phyloP scores from a whole-genome alignment of 2,797 vertebrate genomes.

The Pempheris klunzingeri region DNA sequence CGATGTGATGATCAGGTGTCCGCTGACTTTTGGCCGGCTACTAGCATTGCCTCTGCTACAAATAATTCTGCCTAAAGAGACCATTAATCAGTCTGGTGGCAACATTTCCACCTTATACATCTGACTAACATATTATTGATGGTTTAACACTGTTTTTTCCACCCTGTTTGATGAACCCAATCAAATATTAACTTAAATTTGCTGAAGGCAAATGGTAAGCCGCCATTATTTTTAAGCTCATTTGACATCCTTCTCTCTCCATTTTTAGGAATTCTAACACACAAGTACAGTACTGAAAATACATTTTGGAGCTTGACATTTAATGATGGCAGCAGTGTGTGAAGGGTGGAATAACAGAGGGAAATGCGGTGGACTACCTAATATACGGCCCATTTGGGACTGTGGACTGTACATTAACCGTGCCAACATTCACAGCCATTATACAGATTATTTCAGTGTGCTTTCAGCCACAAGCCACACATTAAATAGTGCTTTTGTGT shows the following conservation, averaged over 20 bases:
- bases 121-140: too few relatives aligned
- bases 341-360: conserved; percentile 50
- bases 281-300: conserved; percentile 10
- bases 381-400: conserved; percentile 53
- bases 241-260: not conserved
- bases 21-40: too few relatives aligned
- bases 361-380: conserved; percentile 14
- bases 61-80: too few relatives aligned
- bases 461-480: conserved; percentile 31
- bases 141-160: too few relatives aligned
- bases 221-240: too few relatives aligned
- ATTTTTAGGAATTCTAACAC: not conserved
- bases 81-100: too few relatives aligned
- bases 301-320: conserved; percentile 25
- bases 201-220: not conserved
- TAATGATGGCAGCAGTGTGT: conserved; percentile 49
- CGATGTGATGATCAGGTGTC: too few relatives aligned
- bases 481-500: conserved; percentile 47
- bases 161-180: too few relatives aligned
- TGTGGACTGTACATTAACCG: conserved; percentile 45
- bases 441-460: conserved; percentile 50
- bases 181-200: too few relatives aligned
- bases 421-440: conserved; percentile 54
- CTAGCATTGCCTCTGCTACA: too few relatives aligned
- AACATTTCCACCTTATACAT: too few relatives aligned